Percentiles rank a stretch among this genome's conserved stretches.
phyloP scores from a whole-genome alignment of 2,797 vertebrate species.

The Falco berigora region DNA sequence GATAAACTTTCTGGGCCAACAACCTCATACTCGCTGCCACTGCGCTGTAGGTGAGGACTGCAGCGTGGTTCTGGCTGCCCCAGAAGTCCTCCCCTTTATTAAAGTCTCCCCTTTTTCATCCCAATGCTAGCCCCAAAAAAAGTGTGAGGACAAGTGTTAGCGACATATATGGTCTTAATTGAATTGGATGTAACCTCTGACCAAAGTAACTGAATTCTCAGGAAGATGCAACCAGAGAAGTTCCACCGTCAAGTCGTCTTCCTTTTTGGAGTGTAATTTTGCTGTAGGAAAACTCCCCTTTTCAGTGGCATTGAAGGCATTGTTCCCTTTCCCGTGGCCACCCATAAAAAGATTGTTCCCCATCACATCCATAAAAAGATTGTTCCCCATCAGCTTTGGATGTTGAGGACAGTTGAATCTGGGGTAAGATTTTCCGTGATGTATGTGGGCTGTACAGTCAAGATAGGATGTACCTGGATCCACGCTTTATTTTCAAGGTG shows the following conservation, averaged over 20 bases:
- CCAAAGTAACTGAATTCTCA: not conserved
- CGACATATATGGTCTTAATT: not conserved
- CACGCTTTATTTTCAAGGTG: not conserved
- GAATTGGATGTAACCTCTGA: not conserved
- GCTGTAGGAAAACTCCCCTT: not conserved
- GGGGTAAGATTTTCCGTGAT: not conserved
- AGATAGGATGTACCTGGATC: not conserved
- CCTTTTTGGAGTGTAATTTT: not conserved
- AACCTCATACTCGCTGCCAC: fast-evolving
- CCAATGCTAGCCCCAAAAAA: not conserved
- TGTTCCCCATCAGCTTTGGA: not conserved
- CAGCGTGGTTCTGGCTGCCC: not conserved
- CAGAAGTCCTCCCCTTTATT: not conserved
- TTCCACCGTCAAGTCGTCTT: not conserved
- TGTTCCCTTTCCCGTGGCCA: not conserved
- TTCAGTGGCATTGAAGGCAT: not conserved
- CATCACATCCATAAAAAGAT: not conserved
- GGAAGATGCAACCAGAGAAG: not conserved
- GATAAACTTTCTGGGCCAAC: not conserved
- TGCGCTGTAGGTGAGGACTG: not conserved
- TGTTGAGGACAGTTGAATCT: too few relatives aligned
- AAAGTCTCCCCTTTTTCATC: not conserved
- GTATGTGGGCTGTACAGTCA: not conserved
- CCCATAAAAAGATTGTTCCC: not conserved
- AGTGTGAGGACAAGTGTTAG: not conserved